Conservation (phyloP, 2,113 vertebrate genomes). For the Eudyptes chrysolophus region DNA sequence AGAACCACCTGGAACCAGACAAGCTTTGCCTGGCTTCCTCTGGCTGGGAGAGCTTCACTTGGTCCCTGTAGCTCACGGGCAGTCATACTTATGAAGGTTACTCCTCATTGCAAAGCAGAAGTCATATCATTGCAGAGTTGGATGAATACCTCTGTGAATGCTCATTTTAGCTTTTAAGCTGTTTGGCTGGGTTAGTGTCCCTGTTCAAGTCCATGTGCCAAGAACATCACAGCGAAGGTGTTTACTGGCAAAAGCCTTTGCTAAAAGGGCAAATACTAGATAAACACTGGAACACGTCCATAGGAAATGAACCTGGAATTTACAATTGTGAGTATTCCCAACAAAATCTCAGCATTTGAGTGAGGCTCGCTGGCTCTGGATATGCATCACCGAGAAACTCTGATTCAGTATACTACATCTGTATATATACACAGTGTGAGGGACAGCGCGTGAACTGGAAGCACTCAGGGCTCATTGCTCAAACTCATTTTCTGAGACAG, state of each 20-base stretch:
- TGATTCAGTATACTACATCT: fast-evolving
- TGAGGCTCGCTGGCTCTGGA: neutral
- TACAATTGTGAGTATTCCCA: neutral
- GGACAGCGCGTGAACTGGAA: neutral
- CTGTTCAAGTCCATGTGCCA: neutral
- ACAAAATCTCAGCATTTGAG: neutral
- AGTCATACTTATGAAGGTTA: neutral
- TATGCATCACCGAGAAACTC: neutral
- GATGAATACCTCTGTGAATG: neutral
- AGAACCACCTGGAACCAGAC: neutral
- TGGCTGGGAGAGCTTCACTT: neutral
- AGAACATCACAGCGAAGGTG: neutral
- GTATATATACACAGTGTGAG: neutral
- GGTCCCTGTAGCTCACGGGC: neutral
- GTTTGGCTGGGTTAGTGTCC: neutral
- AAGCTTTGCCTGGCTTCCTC: neutral
- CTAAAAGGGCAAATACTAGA: neutral
- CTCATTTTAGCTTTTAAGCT: neutral
- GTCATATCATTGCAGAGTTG: neutral
- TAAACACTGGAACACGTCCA: neutral
- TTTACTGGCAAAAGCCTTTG: neutral
- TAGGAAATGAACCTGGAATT: neutral
- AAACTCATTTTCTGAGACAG: neutral
- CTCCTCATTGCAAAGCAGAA: neutral
- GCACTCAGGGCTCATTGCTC: neutral